A percentile compares a stretch with the other conserved stretches of the same genome.
phyloP scores from a whole-genome alignment of 2,797 vertebrate species.

The Gymnothorax javanicus region DNA sequence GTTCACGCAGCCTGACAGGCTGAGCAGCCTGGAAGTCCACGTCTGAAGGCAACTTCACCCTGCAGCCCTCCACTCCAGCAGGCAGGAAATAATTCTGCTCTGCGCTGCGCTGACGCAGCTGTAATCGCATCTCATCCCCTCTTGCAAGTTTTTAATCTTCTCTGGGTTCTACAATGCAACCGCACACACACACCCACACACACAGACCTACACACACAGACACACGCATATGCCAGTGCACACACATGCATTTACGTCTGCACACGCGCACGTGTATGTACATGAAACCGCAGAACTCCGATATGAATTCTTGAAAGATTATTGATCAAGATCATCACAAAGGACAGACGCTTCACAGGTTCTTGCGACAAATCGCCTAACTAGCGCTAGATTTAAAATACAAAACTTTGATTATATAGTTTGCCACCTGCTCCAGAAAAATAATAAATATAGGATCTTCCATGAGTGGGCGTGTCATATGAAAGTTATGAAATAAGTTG shows the following conservation, averaged over 20 bases:
- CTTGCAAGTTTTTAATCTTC: constrained; percentile 18
- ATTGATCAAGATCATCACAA: not conserved
- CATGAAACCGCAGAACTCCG: not conserved
- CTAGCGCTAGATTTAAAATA: not conserved
- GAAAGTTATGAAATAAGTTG: no score
- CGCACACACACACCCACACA: not conserved
- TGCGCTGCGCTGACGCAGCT: not conserved
- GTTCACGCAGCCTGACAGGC: no score
- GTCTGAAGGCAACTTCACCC: no score
- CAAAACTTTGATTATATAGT: not conserved
- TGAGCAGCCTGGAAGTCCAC: no score
- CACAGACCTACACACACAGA: not conserved
- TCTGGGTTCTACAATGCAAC: not conserved
- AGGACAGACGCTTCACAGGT: not conserved
- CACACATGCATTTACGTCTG: not conserved
- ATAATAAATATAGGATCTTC: not conserved
- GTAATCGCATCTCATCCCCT: constrained; percentile 16
- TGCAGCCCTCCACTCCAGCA: constrained; percentile 2
- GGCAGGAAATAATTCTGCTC: constrained; percentile 11
- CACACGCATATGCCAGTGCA: not conserved
- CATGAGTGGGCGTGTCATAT: no score
- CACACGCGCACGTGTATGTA: not conserved
- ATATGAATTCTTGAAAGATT: not conserved
- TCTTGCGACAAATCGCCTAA: not conserved
- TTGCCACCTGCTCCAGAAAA: not conserved